Evolutionary conservation across 1,140 invertebrate genomes (phyloP), one percentile per base, ranked within the genome.

Genomic region (Bombus haemorrhoidalis): DNA sequence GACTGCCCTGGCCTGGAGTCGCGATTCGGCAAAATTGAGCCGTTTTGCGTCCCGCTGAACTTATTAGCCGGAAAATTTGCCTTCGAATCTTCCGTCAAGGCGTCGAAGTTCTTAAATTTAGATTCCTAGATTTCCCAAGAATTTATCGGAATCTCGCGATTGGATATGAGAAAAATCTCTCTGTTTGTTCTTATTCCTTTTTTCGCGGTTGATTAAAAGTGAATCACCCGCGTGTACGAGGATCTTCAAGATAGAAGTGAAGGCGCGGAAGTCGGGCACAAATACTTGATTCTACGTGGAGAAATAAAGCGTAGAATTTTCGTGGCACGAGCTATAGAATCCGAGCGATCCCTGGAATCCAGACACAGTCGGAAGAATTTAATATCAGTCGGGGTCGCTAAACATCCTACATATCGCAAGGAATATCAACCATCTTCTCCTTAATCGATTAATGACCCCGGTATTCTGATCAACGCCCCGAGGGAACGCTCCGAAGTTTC

Each of bases 321-420:
- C 47, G 57, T 62, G 84, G 64, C 47, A 28, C 32, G 66, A 76
- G 28, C 34, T n/a, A 39, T 28, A n/a, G 79, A 85, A 87, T 90
- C 59, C 68, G 43, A 59, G 62, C 32, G 64, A 90, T 83, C 34
- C 71, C 22, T 41, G 37, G 88, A 66, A 90, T 76, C 62, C 82
- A 25, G 68, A 47, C 80, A 37, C 78, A 83, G 68, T 87, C 57
- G 77, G 82, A 87, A 90, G 89, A 90, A 90, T 90, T 90, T 90
- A 90, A 90, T 90, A 89, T 90, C 76, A 71, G 66, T 82, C 69
- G 39, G 83, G 43, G 83, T 71, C 76, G 34, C 41, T 66, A 89
- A 83, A 72, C 62, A 86, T 79, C 57, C 66, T 83, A 78, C 53
- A 79, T 32, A 64, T 80, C 53, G 66, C 32, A 28, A 82, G 75